Conservation (phyloP, 2,888 invertebrate species). For the Fissipunctia ypsillon region DNA sequence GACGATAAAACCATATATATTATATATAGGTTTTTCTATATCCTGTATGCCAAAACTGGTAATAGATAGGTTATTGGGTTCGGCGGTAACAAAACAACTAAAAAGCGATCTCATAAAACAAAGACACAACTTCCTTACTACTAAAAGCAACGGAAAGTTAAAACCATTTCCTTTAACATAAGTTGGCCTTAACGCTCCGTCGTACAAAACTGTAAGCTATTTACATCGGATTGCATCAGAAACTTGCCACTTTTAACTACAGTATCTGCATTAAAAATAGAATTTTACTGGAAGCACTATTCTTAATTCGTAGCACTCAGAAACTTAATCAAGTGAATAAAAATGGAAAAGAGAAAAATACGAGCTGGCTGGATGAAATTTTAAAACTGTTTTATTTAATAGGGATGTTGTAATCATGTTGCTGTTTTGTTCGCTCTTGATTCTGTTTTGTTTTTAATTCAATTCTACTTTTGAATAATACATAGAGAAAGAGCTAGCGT, state of each 20-base stretch:
- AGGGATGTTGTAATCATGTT: constrained; percentile 12
- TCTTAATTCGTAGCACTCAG: constrained; percentile 64
- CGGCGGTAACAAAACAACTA: background rate
- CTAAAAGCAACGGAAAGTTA: constrained; percentile 50
- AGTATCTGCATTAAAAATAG: constrained; percentile 70
- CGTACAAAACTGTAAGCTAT: constrained; percentile 68
- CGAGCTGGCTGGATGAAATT: constrained; percentile 36
- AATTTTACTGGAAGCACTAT: constrained; percentile 60
- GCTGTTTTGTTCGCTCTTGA: constrained; percentile 1
- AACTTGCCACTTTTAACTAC: constrained; percentile 66
- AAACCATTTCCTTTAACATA: constrained; percentile 56
- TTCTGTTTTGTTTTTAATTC: constrained; percentile 5
- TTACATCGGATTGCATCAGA: constrained; percentile 69
- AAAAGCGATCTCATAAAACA: constrained; percentile 29
- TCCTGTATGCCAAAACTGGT: too few relatives aligned
- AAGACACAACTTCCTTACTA: constrained; percentile 21
- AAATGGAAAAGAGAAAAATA: constrained; percentile 59
- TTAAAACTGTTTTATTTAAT: constrained; percentile 49
- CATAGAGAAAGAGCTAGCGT: background rate
- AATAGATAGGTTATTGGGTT: too few relatives aligned
- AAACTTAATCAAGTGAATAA: constrained; percentile 63
- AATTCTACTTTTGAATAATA: constrained; percentile 10
- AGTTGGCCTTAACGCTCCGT: constrained; percentile 51
- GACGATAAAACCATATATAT: too few relatives aligned
- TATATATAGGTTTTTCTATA: too few relatives aligned